Base-by-base conservation (phyloP, 2,797 vertebrate genomes). In the Enteromius anoplus region DNA sequence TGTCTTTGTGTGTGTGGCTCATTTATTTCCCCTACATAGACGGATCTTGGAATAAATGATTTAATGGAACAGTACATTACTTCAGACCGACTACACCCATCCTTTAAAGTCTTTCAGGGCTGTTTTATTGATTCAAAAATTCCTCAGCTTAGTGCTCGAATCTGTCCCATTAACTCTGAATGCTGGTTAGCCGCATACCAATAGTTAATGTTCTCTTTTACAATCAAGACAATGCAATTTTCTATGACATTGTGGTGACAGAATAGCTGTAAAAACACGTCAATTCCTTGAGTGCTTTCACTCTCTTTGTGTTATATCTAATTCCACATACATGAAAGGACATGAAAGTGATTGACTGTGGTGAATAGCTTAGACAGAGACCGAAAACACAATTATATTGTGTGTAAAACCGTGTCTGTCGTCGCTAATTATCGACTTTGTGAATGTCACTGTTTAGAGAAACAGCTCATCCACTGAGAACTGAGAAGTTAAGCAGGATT, bases 241-340 rank as follows among this genome's bases (percentile, higher is more conserved):
- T 83, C 73, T 55, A 42, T 69, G 73, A 23, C 80, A 75, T 86
- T 85, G 79, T 79, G 82, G 42, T 82, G 37, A 78, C 34, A 87
- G 86, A 90, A 88, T 69, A 87, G 84, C 55, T 81, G 86, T 75
- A 65, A 84, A 81, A 81, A 85, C 80, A 65, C 23, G 64, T 73
- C 71, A 64, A 65, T 88, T 72, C 85, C 82, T 71, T 51, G 53
- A 85, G 75, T 84, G 72, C 84, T 84, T 87, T 84, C 81, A 80
- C 64, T 85, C 82, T 86, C 84, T 85, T 78, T 73, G 86, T 84
- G 76, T 87, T 86, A 86, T 85, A 88, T 87, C 86, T 89, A 81
- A 86, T 86, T 90, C 90, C 64, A 86, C 81, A 84, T 85, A 87
- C 84, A 88, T 92, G 89, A 91, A 85, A 91, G 75, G 68, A 89